Evolutionary conservation across 2,113 vertebrate species (phyloP), one percentile per base, ranked within the genome.

Genomic region (Scomber scombrus): DNA sequence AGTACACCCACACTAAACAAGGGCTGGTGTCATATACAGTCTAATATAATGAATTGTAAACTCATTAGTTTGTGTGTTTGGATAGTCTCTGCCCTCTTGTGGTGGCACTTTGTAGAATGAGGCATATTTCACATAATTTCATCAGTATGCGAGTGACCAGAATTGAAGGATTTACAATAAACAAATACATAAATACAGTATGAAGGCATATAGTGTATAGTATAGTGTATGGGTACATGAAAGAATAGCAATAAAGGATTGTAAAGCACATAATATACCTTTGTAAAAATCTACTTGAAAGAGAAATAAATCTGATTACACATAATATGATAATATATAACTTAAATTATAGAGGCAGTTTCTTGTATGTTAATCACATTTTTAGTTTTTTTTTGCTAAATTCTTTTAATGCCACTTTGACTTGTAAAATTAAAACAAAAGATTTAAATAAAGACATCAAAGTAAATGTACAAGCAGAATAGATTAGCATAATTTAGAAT

Each of bases 11-110:
- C 10, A 15, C 18, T 62, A 75, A 40, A 40, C 58, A 77, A 76
- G 60, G 46, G 31, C 1, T 80, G 34, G 18, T 55, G 63, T 21
- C 15, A 58, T 26, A 9, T 46, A 67, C 34, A 57, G 18, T 57
- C 3, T 4, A 34, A 50, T 23, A 6, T 34, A 69, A 74, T 66
- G 16, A 75, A 49, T 23, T 55, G 18, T 29, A 52, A 54, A 58
- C 74, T 71, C 49, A 68, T 69, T 31, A 75, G 50, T 43, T 34
- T 72, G 21, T 68, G 68, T 84, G 71, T 87, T 92, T 92, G 83
- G 85, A 84, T 66, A 47, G 47, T 87, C 90, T 81, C 89, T 95
- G 95, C 95, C 93, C 94, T 95, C 95, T 95, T 92, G 94, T 93
- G 94, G 91, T 76, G 18, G 52, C n/a, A 18, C 11, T 62, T 21